These are phyloP conservation scores for Panonychus citri DNA, from an alignment of 1,140 invertebrate species.

Conservation along the genomic window DNA sequence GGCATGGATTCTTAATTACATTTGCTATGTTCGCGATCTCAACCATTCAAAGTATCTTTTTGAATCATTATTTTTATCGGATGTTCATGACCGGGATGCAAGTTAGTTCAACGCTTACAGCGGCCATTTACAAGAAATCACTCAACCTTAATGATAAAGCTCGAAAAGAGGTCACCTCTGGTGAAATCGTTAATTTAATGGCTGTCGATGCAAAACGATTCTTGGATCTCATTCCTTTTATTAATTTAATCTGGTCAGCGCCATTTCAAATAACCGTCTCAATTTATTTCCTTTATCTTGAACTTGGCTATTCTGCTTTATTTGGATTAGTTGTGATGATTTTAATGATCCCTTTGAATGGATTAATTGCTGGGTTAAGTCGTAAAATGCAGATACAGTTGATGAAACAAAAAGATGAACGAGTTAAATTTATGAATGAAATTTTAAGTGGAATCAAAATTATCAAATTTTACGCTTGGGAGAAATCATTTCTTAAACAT, in stretches of 20 bases:
- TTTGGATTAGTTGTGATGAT: slow-evolving; percentile 80
- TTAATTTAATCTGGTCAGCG: slow-evolving; percentile 20
- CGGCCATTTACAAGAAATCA: slow-evolving; percentile 23
- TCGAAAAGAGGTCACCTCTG: slow-evolving; percentile 27
- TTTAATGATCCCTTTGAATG: slow-evolving; percentile 27
- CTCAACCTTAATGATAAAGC: slow-evolving; percentile 24
- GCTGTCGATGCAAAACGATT: slow-evolving; percentile 25
- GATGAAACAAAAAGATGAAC: slow-evolving; percentile 22
- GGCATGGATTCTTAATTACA: neutral
- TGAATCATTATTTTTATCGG: slow-evolving; percentile 31
- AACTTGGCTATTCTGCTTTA: slow-evolving; percentile 49
- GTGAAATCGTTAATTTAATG: slow-evolving; percentile 38
- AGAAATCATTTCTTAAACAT: slow-evolving; percentile 14
- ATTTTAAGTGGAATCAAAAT: slow-evolving; percentile 22
- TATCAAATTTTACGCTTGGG: slow-evolving; percentile 18
- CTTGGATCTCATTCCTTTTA: slow-evolving; percentile 11
- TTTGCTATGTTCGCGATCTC: neutral
- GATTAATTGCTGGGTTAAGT: slow-evolving; percentile 20
- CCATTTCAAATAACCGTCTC: slow-evolving; percentile 22
- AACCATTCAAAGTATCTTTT: neutral
- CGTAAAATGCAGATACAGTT: slow-evolving; percentile 25
- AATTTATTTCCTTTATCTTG: slow-evolving; percentile 24
- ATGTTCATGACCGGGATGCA: slow-evolving; percentile 20
- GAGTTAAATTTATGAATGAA: slow-evolving; percentile 23
- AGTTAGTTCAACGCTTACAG: slow-evolving; percentile 19